Conservation (phyloP, 2,113 vertebrate species). For the Dicentrarchus labrax region DNA sequence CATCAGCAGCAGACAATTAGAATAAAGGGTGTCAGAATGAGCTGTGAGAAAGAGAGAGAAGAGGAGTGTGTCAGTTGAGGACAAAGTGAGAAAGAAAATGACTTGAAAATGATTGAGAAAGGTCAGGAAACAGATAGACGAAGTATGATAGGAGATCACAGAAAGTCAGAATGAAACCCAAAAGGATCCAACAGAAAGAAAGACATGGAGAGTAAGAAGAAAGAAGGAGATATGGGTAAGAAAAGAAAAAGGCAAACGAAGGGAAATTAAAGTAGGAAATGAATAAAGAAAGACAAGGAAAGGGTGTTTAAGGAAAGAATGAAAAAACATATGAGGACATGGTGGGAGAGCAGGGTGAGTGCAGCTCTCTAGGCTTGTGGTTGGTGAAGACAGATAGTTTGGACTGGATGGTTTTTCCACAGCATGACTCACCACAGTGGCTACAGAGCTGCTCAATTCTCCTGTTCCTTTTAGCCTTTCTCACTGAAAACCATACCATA, state of each 20-base stretch:
- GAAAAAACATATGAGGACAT: background rate
- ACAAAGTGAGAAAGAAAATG: background rate
- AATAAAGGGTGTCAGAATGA: background rate
- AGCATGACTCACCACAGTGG: constrained; percentile 67
- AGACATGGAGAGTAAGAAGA: background rate
- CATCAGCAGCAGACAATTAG: background rate
- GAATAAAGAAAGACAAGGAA: background rate
- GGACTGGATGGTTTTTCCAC: constrained; percentile 65
- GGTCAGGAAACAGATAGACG: background rate
- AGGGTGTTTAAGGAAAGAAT: background rate
- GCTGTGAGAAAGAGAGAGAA: background rate
- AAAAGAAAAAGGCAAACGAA: background rate
- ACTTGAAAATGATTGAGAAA: background rate
- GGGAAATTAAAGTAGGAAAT: constrained; percentile 1
- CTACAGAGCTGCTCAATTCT: constrained; percentile 44
- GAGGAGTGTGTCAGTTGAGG: background rate
- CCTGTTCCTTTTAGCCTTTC: constrained; percentile 29
- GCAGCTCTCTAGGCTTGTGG: constrained; percentile 38
- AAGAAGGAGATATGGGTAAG: background rate
- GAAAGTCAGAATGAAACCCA: no score
- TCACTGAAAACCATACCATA: constrained; percentile 27
- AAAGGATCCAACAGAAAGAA: background rate
- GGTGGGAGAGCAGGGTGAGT: constrained; percentile 11
- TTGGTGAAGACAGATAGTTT: constrained; percentile 49
- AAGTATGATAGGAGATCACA: no score